A percentile compares a stretch with the other conserved stretches of the same genome.
Conservation (phyloP, 2,797 vertebrate genomes). For the Argentina silus region DNA sequence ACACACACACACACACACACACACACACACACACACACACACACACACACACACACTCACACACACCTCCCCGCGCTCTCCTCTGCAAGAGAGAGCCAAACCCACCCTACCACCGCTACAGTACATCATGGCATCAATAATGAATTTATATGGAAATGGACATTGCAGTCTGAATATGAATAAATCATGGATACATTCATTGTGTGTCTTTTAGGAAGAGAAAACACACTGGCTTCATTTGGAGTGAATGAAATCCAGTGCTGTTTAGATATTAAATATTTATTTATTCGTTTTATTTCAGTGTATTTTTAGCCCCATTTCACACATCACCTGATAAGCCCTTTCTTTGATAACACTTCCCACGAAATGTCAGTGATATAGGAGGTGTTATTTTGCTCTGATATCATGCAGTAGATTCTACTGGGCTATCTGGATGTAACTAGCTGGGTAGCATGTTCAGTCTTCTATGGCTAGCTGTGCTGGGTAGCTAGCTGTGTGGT, state of each 20-base stretch:
- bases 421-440: background rate
- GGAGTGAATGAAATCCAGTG: background rate
- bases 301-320: background rate
- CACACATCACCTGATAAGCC: background rate
- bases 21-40: no score
- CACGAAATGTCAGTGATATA: background rate
- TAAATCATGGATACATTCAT: constrained; percentile 7
- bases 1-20: no score
- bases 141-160: constrained; percentile 59
- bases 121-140: constrained; percentile 69
- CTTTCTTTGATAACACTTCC: background rate
- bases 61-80: background rate
- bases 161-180: constrained; percentile 2
- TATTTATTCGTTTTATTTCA: background rate
- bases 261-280: background rate
- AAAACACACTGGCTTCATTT: background rate
- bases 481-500: background rate
- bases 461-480: background rate
- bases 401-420: background rate
- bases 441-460: background rate
- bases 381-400: background rate
- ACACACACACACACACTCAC: no score
- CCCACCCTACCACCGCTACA: constrained; percentile 33
- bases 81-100: constrained; percentile 26
- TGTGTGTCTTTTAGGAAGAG: background rate